phyloP scores from a whole-genome alignment of 2,888 invertebrate species.

The Phalangium opilio region DNA sequence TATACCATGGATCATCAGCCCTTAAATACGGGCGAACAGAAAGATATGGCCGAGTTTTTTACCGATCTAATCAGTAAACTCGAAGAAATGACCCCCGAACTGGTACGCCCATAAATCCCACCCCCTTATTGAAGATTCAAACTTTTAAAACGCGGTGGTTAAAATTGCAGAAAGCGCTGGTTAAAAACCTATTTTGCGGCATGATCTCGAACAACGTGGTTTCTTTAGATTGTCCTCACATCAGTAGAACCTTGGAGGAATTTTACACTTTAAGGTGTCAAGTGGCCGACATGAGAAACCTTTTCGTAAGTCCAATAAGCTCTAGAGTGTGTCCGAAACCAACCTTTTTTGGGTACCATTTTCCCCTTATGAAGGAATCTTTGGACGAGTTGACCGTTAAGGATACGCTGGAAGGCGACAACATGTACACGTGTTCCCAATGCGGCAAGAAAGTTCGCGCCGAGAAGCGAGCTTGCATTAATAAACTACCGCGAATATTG shows the following conservation, averaged over 20 bases:
- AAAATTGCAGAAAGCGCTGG: conserved; percentile 49
- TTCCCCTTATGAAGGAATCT: conserved; percentile 44
- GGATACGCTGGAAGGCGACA: conserved; percentile 89
- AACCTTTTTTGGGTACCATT: background rate
- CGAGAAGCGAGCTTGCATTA: conserved; percentile 86
- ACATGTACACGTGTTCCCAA: conserved; percentile 93
- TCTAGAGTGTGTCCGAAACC: background rate
- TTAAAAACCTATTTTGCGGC: conserved; percentile 82
- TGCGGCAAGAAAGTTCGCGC: conserved; percentile 89
- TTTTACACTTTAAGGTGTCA: conserved; percentile 93
- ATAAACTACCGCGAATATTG: conserved; percentile 76
- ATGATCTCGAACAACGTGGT: conserved; percentile 90
- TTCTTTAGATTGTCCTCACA: conserved; percentile 85
- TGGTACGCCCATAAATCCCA: conserved; percentile 31
- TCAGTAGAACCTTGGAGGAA: conserved; percentile 83
- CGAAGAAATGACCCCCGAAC: conserved; percentile 83
- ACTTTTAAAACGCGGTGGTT: too few relatives aligned
- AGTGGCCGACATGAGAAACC: conserved; percentile 88
- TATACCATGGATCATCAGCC: conserved; percentile 97
- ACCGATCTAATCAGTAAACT: conserved; percentile 88
- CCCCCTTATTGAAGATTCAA: background rate
- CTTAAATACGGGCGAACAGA: conserved; percentile 87
- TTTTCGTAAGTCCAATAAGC: conserved; percentile 46
- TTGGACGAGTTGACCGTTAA: conserved; percentile 93
- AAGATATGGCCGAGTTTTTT: conserved; percentile 96